These are phyloP conservation scores for Capricornis sumatraensis DNA, from an alignment of 2,113 vertebrate species.

Conservation along the genomic window DNA sequence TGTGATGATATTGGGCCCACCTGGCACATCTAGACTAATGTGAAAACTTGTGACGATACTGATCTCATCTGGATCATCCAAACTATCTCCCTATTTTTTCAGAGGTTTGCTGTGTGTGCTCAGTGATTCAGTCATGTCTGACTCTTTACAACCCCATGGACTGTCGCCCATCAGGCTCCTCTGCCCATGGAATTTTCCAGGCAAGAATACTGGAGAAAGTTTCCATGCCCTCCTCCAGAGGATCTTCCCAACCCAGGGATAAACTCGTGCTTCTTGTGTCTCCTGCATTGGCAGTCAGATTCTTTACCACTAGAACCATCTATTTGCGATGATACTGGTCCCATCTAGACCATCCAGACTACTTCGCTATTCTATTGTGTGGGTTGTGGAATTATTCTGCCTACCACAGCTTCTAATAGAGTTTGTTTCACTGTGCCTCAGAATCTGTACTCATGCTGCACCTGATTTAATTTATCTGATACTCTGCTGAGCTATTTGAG, in stretches of 20 bases:
- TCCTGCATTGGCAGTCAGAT: background rate
- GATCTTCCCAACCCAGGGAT: background rate
- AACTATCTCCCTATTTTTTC: background rate
- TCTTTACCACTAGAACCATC: background rate
- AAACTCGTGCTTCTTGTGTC: background rate
- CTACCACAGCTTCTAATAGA: background rate
- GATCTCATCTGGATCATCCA: background rate
- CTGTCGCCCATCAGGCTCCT: background rate
- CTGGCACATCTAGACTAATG: background rate
- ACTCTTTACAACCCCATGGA: background rate
- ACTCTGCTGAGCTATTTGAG: background rate
- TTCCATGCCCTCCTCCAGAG: background rate
- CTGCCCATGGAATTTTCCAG: background rate
- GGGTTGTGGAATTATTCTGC: background rate
- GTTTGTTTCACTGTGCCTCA: constrained; percentile 6
- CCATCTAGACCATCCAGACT: background rate
- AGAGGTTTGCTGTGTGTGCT: background rate
- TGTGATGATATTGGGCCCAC: background rate
- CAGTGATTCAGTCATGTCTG: background rate
- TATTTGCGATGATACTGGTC: background rate
- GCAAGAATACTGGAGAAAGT: background rate
- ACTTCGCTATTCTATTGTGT: background rate
- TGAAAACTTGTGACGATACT: background rate
- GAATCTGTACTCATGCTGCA: background rate
- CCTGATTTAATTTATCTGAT: background rate